A percentile compares a stretch with the other conserved stretches of the same genome.
These are phyloP conservation scores for Phoenicopterus ruber DNA, from an alignment of 2,113 vertebrate genomes.

Conservation along the genomic window DNA sequence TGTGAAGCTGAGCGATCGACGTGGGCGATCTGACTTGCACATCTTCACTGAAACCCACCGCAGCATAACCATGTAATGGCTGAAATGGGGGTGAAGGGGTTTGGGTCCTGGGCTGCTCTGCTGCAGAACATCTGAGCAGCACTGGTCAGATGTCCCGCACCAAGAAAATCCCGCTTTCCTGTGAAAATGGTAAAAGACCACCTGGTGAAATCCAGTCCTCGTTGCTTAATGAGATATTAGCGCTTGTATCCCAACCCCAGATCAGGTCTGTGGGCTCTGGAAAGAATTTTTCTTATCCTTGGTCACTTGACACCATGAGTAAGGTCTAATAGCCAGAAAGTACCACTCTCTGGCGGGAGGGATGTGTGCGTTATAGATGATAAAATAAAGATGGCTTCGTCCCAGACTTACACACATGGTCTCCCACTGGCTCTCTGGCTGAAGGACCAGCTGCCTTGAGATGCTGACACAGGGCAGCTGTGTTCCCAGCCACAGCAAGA, in stretches of 20 bases:
- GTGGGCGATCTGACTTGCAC: background rate
- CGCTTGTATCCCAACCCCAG: background rate
- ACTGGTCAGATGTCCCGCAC: background rate
- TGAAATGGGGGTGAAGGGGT: background rate
- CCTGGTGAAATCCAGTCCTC: background rate
- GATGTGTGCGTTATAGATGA: background rate
- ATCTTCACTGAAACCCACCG: background rate
- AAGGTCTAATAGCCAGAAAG: background rate
- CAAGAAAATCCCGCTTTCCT: background rate
- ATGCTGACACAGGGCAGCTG: background rate
- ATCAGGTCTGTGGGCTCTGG: background rate
- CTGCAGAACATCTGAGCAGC: background rate
- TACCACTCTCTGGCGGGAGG: background rate
- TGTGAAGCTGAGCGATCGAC: background rate
- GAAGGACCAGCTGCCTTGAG: background rate
- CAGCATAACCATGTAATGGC: rapidly evolving
- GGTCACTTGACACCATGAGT: background rate
- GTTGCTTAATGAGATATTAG: background rate
- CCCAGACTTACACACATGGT: rapidly evolving
- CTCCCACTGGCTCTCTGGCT: background rate
- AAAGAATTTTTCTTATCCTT: background rate
- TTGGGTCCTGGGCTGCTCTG: background rate
- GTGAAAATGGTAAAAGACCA: background rate
- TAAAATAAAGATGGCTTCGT: background rate
- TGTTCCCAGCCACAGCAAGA: background rate